phyloP scores from a whole-genome alignment of 2,888 invertebrate genomes.

The Brachycybe producta region DNA sequence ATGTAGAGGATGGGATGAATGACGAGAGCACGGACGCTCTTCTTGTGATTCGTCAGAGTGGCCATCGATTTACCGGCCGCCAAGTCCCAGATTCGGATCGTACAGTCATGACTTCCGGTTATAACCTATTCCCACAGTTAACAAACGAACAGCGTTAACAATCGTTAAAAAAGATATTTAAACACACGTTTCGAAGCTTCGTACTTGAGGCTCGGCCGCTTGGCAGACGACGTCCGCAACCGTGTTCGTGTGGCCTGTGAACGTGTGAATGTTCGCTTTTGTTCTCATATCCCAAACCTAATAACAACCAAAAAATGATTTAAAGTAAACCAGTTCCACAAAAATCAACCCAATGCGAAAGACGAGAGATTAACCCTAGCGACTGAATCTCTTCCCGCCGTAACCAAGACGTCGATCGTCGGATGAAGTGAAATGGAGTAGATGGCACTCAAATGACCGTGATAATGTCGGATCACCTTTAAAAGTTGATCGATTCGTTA shows the following conservation, averaged over 20 bases:
- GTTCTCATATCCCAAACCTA: constrained; percentile 96
- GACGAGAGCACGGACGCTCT: constrained; percentile 50
- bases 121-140: constrained; percentile 26
- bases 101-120: constrained; percentile 64
- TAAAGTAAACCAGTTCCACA: no score
- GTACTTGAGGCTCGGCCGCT: constrained; percentile 77
- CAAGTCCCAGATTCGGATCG: constrained; percentile 93
- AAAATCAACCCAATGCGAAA: no score
- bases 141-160: not conserved
- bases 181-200: not conserved
- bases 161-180: not conserved
- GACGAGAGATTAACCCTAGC: constrained; percentile 64
- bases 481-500: not conserved
- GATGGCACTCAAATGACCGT: constrained; percentile 94
- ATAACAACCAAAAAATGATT: constrained; percentile 14
- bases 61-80: constrained; percentile 88
- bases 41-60: constrained; percentile 97
- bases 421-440: constrained; percentile 90
- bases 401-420: constrained; percentile 82
- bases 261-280: constrained; percentile 93
- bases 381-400: constrained; percentile 89
- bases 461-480: constrained; percentile 92
- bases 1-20: constrained; percentile 59
- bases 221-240: constrained; percentile 90
- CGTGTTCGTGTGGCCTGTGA: constrained; percentile 92